Base-by-base conservation (phyloP, 2,888 invertebrate genomes). In the Zaprionus lineosus region DNA sequence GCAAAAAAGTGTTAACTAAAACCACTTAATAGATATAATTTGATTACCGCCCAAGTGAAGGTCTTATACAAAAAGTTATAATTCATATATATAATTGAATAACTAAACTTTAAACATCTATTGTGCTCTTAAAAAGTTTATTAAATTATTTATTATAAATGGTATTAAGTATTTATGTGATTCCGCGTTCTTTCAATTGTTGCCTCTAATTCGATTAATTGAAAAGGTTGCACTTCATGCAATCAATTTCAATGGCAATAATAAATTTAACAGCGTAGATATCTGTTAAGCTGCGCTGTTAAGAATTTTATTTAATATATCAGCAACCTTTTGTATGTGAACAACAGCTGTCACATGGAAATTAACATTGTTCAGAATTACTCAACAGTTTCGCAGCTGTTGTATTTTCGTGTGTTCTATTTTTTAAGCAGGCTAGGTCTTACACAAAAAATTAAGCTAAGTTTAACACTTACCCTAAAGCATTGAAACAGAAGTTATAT, bases 401-500 rank as follows among this genome's bases (percentile, higher is more conserved):
- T 71, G 12, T 28, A 14, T 56, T 56, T 18, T 48, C 11, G 26
- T 51, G 33, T 57, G 50, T 59, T 59, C 53, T 56, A 47, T 62
- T 62, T 72, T 28, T 53, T 51, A 62, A 73, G 73, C 62, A 73
- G 73, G 73, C 73, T 62, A 67, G 73, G 29, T 50, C 21, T 73
- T 62, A 52, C 47, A 16, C 19, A 44, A 31, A 67, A 51, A 19
- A 55, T 52, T 44, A 33, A 53, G 57, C 67, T 53, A 6, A 51
- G 55, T 58, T 73, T 77, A 74, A 50, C 78, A 65, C 60, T 74
- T 52, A 79, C 65, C 58, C 48, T 74, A 68, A 79, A 64, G 55
- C 66, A 62, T 52, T 46, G 56, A 57, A 62, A 39, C 36, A 34
- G 50, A 44, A 47, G 39, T 63, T 58, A n/a, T 28, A 58, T 61